A percentile compares a stretch with the other conserved stretches of the same genome.
Evolutionary conservation across 2,797 vertebrate genomes (phyloP).

Genomic region (Chelidonichthys spinosus): DNA sequence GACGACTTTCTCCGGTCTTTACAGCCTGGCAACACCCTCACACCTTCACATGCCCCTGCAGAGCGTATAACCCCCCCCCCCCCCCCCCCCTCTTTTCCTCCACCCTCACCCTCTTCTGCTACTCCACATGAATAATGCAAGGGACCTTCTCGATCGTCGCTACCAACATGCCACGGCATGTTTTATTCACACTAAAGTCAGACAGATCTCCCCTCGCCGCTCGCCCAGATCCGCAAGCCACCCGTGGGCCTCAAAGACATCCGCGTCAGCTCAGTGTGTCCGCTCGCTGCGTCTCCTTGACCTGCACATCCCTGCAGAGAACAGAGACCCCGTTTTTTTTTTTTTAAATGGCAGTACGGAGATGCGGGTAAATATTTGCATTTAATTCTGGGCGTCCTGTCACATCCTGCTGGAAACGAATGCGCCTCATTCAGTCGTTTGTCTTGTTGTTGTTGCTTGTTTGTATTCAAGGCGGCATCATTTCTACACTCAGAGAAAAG

Average conservation of each 20-base stretch:
- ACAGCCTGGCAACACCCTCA: constrained; percentile 68
- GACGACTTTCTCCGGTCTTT: constrained; percentile 59
- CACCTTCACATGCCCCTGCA: constrained; percentile 56
- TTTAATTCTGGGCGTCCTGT: constrained; percentile 52
- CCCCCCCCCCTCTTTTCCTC: not conserved
- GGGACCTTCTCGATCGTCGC: constrained; percentile 67
- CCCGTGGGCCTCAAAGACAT: constrained; percentile 41
- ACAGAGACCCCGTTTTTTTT: constrained; percentile 31
- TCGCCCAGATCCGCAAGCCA: constrained; percentile 30
- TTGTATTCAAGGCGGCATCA: constrained; percentile 37
- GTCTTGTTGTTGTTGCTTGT: not conserved
- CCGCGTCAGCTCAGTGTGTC: constrained; percentile 61
- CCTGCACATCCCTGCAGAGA: constrained; percentile 48
- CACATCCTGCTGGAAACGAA: constrained; percentile 54
- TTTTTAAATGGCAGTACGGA: constrained; percentile 42
- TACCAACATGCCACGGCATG: constrained; percentile 79
- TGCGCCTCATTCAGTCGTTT: constrained; percentile 5
- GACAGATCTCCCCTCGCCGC: constrained; percentile 54
- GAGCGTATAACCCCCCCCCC: not conserved
- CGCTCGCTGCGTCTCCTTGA: constrained; percentile 66
- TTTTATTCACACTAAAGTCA: constrained; percentile 83
- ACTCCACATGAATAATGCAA: constrained; percentile 80
- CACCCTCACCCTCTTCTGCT: constrained; percentile 54
- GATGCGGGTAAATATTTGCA: constrained; percentile 73
- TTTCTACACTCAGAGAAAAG: not conserved